phyloP scores from a whole-genome alignment of 1,140 invertebrate genomes.

The Leucophenga varia region DNA sequence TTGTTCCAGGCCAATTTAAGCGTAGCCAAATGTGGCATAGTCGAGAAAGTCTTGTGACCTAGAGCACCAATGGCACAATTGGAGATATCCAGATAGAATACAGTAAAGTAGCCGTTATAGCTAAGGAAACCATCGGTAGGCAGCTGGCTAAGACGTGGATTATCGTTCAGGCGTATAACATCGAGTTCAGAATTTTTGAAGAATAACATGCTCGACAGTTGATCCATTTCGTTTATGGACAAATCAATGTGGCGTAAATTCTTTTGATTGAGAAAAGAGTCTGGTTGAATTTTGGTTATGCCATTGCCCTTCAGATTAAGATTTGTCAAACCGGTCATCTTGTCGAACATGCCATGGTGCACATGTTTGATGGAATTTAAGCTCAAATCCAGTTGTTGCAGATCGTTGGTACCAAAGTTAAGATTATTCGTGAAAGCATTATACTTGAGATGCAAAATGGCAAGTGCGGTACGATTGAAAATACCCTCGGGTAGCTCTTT shows the following conservation, averaged over 20 bases:
- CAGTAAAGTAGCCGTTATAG: slow-evolving; percentile 62
- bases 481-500: slow-evolving; percentile 61
- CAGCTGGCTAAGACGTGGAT: slow-evolving; percentile 63
- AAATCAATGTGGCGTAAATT: slow-evolving; percentile 68
- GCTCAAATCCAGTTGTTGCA: slow-evolving; percentile 66
- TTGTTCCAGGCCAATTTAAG: slow-evolving; percentile 68
- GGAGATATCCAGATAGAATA: slow-evolving; percentile 68
- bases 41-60: slow-evolving; percentile 63
- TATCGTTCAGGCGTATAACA: slow-evolving; percentile 67
- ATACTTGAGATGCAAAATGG: slow-evolving; percentile 63
- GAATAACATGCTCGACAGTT: slow-evolving; percentile 66
- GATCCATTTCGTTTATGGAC: slow-evolving; percentile 67
- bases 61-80: slow-evolving; percentile 67
- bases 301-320: slow-evolving; percentile 65
- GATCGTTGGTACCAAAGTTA: slow-evolving; percentile 58
- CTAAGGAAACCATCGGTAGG: slow-evolving; percentile 63
- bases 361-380: slow-evolving; percentile 65
- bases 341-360: slow-evolving; percentile 65
- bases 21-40: slow-evolving; percentile 66
- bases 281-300: slow-evolving; percentile 66
- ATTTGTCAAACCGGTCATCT: slow-evolving; percentile 64
- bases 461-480: slow-evolving; percentile 64
- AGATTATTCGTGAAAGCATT: slow-evolving; percentile 61
- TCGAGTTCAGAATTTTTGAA: slow-evolving; percentile 68
- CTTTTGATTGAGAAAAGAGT: slow-evolving; percentile 65